phyloP scores from a whole-genome alignment of 2,888 invertebrate species.

The Loripinus fragilis region DNA sequence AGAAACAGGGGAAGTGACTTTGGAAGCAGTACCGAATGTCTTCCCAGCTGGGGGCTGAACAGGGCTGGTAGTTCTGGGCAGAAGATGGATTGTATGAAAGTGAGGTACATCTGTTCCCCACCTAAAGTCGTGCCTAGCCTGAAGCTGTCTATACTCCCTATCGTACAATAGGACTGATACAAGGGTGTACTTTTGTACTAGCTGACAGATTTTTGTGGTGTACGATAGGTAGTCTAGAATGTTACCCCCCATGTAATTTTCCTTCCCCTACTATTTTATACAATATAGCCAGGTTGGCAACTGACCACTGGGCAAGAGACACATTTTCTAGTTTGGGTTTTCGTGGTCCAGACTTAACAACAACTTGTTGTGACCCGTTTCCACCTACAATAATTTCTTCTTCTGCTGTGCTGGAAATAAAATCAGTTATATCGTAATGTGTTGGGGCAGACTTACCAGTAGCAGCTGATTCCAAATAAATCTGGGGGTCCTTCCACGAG shows the following conservation, averaged over 20 bases:
- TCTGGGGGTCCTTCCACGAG: not conserved
- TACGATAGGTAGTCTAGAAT: conserved; percentile 6
- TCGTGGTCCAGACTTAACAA: not conserved
- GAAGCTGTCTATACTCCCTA: no score
- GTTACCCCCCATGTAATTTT: not conserved
- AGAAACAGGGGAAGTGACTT: not conserved
- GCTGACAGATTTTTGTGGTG: conserved; percentile 8
- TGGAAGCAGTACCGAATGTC: not conserved
- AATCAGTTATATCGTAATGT: no score
- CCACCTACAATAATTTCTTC: conserved; percentile 10
- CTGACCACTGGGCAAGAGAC: not conserved
- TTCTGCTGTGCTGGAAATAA: not conserved
- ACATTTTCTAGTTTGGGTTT: conserved; percentile 3
- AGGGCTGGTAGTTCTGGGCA: not conserved
- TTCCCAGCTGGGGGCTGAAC: not conserved
- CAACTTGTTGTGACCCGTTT: not conserved
- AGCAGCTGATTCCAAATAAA: not conserved
- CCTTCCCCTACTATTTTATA: not conserved
- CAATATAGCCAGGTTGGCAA: not conserved
- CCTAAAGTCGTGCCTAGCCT: not conserved
- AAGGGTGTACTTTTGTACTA: not conserved
- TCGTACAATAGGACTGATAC: conserved; percentile 9
- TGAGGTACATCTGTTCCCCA: conserved; percentile 13
- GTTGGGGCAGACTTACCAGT: not conserved
- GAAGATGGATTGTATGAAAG: not conserved